These are phyloP conservation scores for Rutpela maculata DNA, from an alignment of 2,888 invertebrate species.

Conservation along the genomic window DNA sequence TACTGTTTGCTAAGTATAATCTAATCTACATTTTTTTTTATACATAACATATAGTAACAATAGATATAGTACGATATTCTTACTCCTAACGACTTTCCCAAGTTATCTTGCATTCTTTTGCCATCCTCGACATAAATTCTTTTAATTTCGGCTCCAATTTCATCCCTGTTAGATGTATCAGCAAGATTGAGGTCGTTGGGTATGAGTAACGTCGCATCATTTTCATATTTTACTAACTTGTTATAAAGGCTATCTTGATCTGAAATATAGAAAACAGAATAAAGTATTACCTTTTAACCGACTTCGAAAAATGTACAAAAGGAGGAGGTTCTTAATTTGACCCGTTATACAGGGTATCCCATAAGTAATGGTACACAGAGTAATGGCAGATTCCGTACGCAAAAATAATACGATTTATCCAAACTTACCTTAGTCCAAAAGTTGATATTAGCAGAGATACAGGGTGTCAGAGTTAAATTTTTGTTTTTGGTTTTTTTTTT, in stretches of 20 bases:
- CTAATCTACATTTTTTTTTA: neutral
- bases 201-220: slow-evolving; percentile 44
- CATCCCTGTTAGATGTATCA: slow-evolving; percentile 24
- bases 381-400: too few relatives aligned
- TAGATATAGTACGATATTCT: slow-evolving; percentile 19
- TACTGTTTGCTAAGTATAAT: neutral
- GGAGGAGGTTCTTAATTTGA: too few relatives aligned
- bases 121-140: slow-evolving; percentile 48
- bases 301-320: too few relatives aligned
- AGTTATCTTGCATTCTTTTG: slow-evolving; percentile 48
- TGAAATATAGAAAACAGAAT: slow-evolving; percentile 33
- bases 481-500: too few relatives aligned
- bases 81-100: slow-evolving; percentile 54
- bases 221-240: slow-evolving; percentile 45
- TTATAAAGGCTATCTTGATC: slow-evolving; percentile 47
- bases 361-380: too few relatives aligned
- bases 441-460: too few relatives aligned
- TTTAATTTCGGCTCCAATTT: slow-evolving; percentile 53
- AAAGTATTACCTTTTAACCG: neutral
- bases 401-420: too few relatives aligned
- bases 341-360: too few relatives aligned
- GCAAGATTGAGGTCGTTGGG: slow-evolving; percentile 48
- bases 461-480: too few relatives aligned
- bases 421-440: too few relatives aligned
- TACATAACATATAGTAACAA: neutral